Percentiles rank a stretch among this genome's conserved stretches.
Evolutionary conservation across 35 echinoderm and acorn worm species (phyloP).

Genomic region (Diadema setosum): DNA sequence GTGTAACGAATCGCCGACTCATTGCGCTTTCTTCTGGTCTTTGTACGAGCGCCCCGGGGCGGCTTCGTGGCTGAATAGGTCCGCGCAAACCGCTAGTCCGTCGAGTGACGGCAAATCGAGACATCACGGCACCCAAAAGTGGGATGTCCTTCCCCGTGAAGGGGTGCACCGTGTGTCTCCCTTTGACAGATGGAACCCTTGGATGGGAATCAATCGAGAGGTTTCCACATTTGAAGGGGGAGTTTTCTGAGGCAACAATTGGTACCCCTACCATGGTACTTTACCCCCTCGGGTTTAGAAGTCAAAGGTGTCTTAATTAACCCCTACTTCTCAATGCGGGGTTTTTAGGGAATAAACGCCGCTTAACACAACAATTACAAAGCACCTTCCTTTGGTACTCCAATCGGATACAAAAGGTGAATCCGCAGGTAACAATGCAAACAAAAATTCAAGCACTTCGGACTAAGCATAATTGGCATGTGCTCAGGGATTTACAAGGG

Average conservation of each 20-base stretch:
- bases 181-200: background rate
- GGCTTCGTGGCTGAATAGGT: background rate
- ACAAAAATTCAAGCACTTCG: background rate
- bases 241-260: background rate
- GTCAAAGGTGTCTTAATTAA: conserved; percentile 23
- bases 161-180: background rate
- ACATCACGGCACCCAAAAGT: conserved; percentile 2
- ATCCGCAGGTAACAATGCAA: background rate
- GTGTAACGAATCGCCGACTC: conserved; percentile 3
- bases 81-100: background rate
- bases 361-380: conserved; percentile 6
- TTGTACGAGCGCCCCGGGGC: conserved; percentile 14
- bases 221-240: background rate
- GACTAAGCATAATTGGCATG: conserved; percentile 13
- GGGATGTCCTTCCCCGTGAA: background rate
- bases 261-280: background rate
- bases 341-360: background rate
- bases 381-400: background rate
- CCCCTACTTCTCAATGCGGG: background rate
- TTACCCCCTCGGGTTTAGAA: background rate
- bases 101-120: background rate
- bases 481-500: background rate
- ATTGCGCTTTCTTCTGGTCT: conserved; percentile 7
- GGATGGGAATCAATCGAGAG: background rate
- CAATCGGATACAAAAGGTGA: background rate